Conservation (phyloP, 2,113 vertebrate species). For the Microcebus tavaratra region DNA sequence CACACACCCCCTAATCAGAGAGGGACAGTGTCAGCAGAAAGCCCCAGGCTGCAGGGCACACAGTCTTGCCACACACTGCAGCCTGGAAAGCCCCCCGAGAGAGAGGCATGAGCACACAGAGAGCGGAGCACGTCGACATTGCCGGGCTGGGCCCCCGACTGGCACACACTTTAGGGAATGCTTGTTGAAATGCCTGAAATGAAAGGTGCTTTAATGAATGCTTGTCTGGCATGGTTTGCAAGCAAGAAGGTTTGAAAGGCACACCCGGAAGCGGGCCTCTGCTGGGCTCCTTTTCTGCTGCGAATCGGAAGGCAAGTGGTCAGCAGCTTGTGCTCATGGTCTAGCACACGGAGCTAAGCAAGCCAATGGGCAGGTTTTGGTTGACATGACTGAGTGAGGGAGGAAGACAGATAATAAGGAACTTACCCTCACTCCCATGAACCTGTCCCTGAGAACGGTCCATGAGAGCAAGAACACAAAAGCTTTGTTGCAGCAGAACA, state of each 20-base stretch:
- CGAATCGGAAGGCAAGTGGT: not conserved
- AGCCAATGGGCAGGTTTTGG: conserved; percentile 40
- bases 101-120: not conserved
- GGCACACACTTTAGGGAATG: conserved; percentile 18
- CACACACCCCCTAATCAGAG: not conserved
- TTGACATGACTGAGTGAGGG: conserved; percentile 44
- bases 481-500: conserved; percentile 99
- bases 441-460: conserved; percentile 98
- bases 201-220: conserved; percentile 46
- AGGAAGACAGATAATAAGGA: conserved; percentile 72
- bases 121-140: too few relatives aligned
- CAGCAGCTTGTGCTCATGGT: not conserved
- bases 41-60: not conserved
- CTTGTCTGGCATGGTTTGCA: conserved; percentile 15
- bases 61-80: fast-evolving
- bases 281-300: not conserved
- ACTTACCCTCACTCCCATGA: conserved; percentile 99
- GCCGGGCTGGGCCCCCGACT: not conserved
- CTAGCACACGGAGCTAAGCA: conserved; percentile 46
- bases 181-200: conserved; percentile 50
- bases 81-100: not conserved
- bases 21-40: not conserved
- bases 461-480: conserved; percentile 99
- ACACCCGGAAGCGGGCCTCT: not conserved
- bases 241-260: not conserved